These are phyloP conservation scores for Nyctibius bracteatus DNA, from an alignment of 2,113 vertebrate genomes.

Conservation along the genomic window DNA sequence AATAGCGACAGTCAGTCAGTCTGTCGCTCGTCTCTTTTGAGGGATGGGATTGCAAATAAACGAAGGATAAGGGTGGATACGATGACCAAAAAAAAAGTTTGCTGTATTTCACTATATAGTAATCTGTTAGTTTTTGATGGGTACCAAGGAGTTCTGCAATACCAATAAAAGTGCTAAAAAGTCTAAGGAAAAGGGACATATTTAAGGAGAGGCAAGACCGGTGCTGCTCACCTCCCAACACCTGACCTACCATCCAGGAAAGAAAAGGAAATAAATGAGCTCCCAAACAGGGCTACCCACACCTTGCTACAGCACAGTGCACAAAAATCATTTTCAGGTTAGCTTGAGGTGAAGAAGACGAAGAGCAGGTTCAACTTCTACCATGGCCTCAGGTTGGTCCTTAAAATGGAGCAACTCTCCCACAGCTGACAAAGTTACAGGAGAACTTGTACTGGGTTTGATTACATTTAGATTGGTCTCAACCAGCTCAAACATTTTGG, in stretches of 20 bases:
- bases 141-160: background rate
- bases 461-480: background rate
- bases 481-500: background rate
- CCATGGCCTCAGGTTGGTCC: background rate
- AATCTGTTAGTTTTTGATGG: background rate
- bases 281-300: background rate
- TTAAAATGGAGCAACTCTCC: background rate
- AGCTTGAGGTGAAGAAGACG: background rate
- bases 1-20: background rate
- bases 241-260: background rate
- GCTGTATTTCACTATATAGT: background rate
- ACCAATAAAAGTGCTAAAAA: background rate
- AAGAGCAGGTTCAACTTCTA: background rate
- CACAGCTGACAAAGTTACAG: background rate
- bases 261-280: background rate
- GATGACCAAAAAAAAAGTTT: background rate
- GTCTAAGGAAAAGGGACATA: background rate
- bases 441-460: background rate
- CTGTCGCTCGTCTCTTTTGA: background rate
- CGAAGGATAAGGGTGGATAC: background rate
- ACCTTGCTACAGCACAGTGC: background rate
- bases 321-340: background rate
- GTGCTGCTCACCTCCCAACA: background rate
- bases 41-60: background rate
- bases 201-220: background rate